Percentiles rank a stretch among this genome's conserved stretches.
Evolutionary conservation across 1,140 invertebrate genomes (phyloP).

Genomic region (Colletes latitarsis): DNA sequence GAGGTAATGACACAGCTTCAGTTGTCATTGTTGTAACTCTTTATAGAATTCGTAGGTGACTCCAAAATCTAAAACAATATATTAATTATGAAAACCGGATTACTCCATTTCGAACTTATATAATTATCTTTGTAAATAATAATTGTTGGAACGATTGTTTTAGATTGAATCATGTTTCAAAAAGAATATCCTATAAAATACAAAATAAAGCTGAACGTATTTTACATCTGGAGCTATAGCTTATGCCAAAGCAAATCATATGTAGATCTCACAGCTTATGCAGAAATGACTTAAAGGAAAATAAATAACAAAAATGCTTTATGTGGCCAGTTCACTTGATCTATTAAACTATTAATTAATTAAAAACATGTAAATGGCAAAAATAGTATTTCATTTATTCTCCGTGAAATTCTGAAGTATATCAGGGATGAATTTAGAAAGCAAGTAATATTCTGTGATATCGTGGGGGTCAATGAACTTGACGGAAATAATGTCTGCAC

Average conservation of each 20-base stretch:
- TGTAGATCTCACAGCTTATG: not conserved
- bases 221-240: not conserved
- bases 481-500: not conserved
- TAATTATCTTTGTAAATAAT: too few relatives aligned
- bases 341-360: too few relatives aligned
- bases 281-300: not conserved
- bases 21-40: conserved; percentile 57
- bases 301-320: not conserved
- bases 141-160: not conserved
- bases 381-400: too few relatives aligned
- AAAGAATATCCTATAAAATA: not conserved
- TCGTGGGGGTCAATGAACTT: conserved; percentile 14
- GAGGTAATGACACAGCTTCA: conserved; percentile 73
- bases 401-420: not conserved
- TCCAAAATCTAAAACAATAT: not conserved
- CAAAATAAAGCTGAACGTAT: not conserved
- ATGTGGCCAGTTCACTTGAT: too few relatives aligned
- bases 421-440: not conserved
- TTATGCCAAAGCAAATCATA: not conserved
- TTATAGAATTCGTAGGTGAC: not conserved
- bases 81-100: not conserved
- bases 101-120: too few relatives aligned
- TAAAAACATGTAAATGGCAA: too few relatives aligned
- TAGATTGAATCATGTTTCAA: too few relatives aligned
- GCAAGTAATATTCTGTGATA: not conserved